Conservation (phyloP, 1,140 invertebrate genomes). For the Drosophila lacteicornis region DNA sequence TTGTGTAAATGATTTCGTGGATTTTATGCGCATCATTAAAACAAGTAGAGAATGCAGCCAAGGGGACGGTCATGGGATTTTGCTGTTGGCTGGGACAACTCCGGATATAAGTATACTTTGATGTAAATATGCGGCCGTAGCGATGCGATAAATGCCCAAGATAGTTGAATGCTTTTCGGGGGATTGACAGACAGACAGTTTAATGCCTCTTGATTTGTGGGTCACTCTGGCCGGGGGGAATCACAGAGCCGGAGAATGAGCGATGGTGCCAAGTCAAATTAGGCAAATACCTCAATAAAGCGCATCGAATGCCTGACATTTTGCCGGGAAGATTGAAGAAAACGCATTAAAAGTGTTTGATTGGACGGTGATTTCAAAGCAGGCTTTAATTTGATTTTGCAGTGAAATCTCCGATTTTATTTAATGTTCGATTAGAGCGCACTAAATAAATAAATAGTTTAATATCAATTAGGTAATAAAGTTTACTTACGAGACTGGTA, state of each 20-base stretch:
- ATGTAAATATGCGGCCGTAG: slow-evolving; percentile 51
- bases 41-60: slow-evolving; percentile 35
- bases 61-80: background rate
- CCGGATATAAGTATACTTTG: slow-evolving; percentile 40
- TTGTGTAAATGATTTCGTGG: slow-evolving; percentile 81
- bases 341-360: slow-evolving; percentile 11
- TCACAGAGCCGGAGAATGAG: slow-evolving; percentile 9
- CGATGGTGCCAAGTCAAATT: slow-evolving; percentile 28
- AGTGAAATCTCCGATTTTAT: background rate
- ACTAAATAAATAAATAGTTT: background rate
- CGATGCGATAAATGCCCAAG: slow-evolving; percentile 44
- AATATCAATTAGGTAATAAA: background rate
- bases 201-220: slow-evolving; percentile 81
- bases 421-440: background rate
- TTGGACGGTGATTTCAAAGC: slow-evolving; percentile 3
- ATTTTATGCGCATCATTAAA: slow-evolving; percentile 80
- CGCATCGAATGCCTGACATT: slow-evolving; percentile 32
- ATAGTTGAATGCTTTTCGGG: slow-evolving; percentile 44
- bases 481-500: slow-evolving; percentile 11
- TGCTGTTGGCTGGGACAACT: slow-evolving; percentile 8
- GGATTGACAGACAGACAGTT: slow-evolving; percentile 68
- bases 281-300: slow-evolving; percentile 47
- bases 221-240: slow-evolving; percentile 27
- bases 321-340: slow-evolving; percentile 3
- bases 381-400: slow-evolving; percentile 1